phyloP scores from a whole-genome alignment of 2,113 vertebrate genomes.

The Pampusana beccarii region DNA sequence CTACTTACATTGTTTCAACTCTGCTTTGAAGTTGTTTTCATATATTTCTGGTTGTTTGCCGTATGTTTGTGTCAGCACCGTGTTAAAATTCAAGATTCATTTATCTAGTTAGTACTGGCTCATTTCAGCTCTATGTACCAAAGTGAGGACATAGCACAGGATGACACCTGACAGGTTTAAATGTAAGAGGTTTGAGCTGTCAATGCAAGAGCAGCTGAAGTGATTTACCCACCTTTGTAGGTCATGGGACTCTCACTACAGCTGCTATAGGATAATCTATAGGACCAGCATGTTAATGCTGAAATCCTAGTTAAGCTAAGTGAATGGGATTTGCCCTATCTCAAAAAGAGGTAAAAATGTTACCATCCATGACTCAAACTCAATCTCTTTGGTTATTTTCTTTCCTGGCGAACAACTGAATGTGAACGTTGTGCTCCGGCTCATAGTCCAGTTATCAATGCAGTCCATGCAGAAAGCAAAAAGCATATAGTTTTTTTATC shows the following conservation, averaged over 20 bases:
- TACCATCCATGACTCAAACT: neutral
- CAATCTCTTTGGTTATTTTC: neutral
- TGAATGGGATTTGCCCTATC: neutral
- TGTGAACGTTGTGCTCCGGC: neutral
- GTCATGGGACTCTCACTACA: neutral
- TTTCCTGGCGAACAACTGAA: neutral
- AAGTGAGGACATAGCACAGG: neutral
- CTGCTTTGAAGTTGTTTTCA: constrained; percentile 41
- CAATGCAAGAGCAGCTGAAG: neutral
- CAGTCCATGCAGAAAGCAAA: neutral
- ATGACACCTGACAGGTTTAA: neutral
- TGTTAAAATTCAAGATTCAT: neutral
- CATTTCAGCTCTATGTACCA: neutral
- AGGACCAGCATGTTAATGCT: neutral
- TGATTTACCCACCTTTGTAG: neutral
- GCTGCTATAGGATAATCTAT: neutral
- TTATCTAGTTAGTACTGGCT: neutral
- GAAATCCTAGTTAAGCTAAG: neutral
- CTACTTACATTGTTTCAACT: constrained; percentile 50
- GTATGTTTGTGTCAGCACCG: neutral
- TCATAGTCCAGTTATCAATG: neutral
- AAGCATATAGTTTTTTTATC: neutral
- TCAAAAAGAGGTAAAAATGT: neutral
- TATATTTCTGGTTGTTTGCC: constrained; percentile 26
- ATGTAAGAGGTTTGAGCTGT: neutral